Conservation (phyloP, 37 sponge, comb jelly and placozoan species). For the Diacarnus erythraeanus region DNA sequence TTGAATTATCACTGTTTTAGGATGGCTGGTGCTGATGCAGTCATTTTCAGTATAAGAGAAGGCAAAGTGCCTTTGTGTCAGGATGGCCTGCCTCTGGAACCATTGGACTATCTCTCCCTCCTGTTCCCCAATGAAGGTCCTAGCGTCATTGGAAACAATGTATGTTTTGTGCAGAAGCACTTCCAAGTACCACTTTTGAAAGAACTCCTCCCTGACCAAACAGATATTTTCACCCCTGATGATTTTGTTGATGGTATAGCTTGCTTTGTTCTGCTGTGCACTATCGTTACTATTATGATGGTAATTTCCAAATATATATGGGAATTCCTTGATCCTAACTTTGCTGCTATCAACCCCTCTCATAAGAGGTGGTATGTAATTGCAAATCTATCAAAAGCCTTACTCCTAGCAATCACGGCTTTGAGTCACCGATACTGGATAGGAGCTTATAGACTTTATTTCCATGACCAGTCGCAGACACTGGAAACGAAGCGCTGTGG, state of each 20-base stretch:
- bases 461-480: slow-evolving; percentile 37
- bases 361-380: slow-evolving; percentile 90
- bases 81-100: slow-evolving; percentile 55
- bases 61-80: slow-evolving; percentile 38
- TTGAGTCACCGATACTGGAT: slow-evolving; percentile 54
- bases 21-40: slow-evolving; percentile 2
- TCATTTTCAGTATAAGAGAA: neutral
- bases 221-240: slow-evolving; percentile 34
- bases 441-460: neutral
- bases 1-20: too few species aligned
- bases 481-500: slow-evolving; percentile 57
- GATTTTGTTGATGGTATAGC: slow-evolving; percentile 47
- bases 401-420: slow-evolving; percentile 47
- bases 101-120: slow-evolving; percentile 55
- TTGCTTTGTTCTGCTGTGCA: slow-evolving; percentile 30
- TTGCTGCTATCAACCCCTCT: slow-evolving; percentile 54
- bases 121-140: slow-evolving; percentile 30
- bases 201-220: slow-evolving; percentile 32
- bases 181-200: slow-evolving; percentile 3
- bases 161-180: slow-evolving; percentile 25
- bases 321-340: slow-evolving; percentile 39
- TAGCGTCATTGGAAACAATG: slow-evolving; percentile 17
- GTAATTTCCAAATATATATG: slow-evolving; percentile 26
- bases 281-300: slow-evolving; percentile 11
- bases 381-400: slow-evolving; percentile 75